Evolutionary conservation across 2,888 invertebrate species (phyloP), one percentile per base, ranked within the genome.

Genomic region (Chorisops tibialis): DNA sequence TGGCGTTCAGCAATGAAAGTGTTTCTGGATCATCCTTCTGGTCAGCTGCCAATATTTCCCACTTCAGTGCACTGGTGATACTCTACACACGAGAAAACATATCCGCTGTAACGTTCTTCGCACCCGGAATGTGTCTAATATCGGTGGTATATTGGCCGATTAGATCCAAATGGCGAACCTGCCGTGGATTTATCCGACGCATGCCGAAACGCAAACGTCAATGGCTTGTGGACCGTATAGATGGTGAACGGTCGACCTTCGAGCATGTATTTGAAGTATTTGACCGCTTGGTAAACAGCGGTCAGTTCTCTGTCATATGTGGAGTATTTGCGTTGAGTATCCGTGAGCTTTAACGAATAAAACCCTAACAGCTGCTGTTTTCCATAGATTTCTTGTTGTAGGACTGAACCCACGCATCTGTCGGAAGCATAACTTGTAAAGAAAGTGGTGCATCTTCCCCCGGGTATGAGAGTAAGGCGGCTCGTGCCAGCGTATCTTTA

Each of bases 261-360:
- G 4, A 68, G 19, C 30, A 66, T 63, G 54, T 67, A 67, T 37
- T 64, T 66, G 48, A 68, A 69, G 52, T 68, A 67, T 48, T 70
- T 70, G 0, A 78, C 67, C 1, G 73, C 70, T 30, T 69, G 64
- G 59, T 75, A 78, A 3, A 74, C 72, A 0, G 75, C 76, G 3
- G 75, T 66, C 0, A 79, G 69, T 65, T 78, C 75, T 2, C 75
- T 35, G 62, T 79, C 76, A 63, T 76, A 78, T 0, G 66, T 63
- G 11, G 62, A 61, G 18, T 75, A 77, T 3, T 72, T 72, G 14
- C 50, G 60, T 63, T 78, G 70, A 0, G 73, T 60, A 1, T 69
- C 64, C 16, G 63, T 69, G 1, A 78, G 62, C 41, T 74, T 73
- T 43, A 67, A 67, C 0, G 75, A 75, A 60, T 73, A 77, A 61